Base-by-base conservation (phyloP, 2,797 vertebrate genomes). In the Paratrypauchen microcephalus region DNA sequence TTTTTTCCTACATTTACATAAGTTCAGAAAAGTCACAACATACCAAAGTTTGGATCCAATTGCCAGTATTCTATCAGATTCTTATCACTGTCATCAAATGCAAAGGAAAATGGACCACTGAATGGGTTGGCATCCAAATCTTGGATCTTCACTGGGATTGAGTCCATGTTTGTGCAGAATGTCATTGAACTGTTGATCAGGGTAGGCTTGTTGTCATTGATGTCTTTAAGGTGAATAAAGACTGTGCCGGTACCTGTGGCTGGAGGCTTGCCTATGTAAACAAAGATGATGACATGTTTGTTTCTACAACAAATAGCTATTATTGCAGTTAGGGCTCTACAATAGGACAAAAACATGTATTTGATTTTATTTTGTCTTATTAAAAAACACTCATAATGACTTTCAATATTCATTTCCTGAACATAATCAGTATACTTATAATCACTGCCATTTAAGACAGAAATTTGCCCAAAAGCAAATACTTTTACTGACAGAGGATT, bases 191-290 rank as follows among this genome's bases (percentile, higher is more conserved):
- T 80, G 28, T 61, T 72, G 2, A 18, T 50, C 73, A 96, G 84
- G 0, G 1, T 0, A 0, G 94, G 95, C 1, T 0, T 23, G 1
- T 93, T 89, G 84, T 95, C 95, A 19, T 92, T 95, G 62, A 90
- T 0, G 50, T 96, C 95, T 0, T 66, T 63, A 11, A 96, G 67
- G 76, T 94, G 77, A 62, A 97, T 48, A 13, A 65, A 18, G 39
- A 96, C 11, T 3, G 91, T 95, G 45, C 87, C 84, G 0, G 92
- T 93, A 0, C 89, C 91, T 0, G 94, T 95, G 66, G 74, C 85
- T 0, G 86, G 89, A n/a, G 94, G 95, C 2, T 86, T 1, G 55
- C 92, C 96, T 96, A 30, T 8, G 50, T 63, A 8, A 12, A 63
- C 15, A 65, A 12, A 12, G 12, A 32, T 21, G 41, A 15, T 45